These are phyloP conservation scores for Drosophila eohydei DNA, from an alignment of 2,888 invertebrate species.

Conservation along the genomic window DNA sequence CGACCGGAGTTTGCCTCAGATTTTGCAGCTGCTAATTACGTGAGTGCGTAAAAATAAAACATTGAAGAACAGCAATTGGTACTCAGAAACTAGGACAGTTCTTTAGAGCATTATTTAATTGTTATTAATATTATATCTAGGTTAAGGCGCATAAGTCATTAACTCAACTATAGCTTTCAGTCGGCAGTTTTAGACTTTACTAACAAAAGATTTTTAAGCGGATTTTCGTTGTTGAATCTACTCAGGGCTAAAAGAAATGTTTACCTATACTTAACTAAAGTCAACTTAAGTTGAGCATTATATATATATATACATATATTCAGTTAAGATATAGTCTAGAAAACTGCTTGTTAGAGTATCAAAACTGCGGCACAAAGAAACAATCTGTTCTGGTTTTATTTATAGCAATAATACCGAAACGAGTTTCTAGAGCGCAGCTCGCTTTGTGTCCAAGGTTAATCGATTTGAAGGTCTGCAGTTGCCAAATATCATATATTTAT, in stretches of 20 bases:
- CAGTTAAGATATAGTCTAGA: neutral
- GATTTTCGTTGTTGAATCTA: neutral
- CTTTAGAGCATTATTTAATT: neutral
- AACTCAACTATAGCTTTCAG: neutral
- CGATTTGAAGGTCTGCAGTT: slow-evolving; percentile 35
- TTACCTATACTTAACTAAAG: neutral
- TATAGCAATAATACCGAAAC: slow-evolving; percentile 28
- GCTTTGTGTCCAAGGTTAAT: slow-evolving; percentile 30
- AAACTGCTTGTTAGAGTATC: slow-evolving; percentile 9
- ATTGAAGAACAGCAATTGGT: neutral
- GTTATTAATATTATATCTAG: neutral
- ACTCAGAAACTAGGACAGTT: slow-evolving; percentile 2
- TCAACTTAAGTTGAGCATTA: neutral
- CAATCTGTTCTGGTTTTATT: slow-evolving; percentile 25
- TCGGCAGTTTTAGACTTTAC: too few relatives aligned
- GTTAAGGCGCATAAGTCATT: neutral
- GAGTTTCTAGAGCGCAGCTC: slow-evolving; percentile 29
- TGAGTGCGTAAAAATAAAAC: slow-evolving; percentile 11
- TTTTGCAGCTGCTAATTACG: slow-evolving; percentile 15
- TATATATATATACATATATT: neutral
- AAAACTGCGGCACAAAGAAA: neutral
- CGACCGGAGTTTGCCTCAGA: slow-evolving; percentile 24
- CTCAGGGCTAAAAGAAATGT: neutral
- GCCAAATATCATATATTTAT: slow-evolving; percentile 38
- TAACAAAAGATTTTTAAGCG: neutral